These are phyloP conservation scores for Lamellibrachia columna DNA, from an alignment of 2,888 invertebrate species.

Conservation along the genomic window DNA sequence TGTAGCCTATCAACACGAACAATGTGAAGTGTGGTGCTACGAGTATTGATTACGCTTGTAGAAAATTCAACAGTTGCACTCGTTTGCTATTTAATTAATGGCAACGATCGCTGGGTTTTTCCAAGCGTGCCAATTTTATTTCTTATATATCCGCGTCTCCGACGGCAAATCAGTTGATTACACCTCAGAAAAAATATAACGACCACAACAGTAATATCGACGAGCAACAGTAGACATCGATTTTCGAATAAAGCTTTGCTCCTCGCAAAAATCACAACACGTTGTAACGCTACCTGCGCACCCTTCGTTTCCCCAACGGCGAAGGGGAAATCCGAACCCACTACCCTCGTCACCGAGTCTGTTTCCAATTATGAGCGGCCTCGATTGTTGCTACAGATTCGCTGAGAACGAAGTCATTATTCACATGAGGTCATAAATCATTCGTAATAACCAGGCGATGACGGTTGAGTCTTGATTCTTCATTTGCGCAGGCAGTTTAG, in stretches of 20 bases:
- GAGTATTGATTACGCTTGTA: neutral
- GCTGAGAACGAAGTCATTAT: neutral
- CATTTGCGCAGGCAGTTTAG: constrained; percentile 2
- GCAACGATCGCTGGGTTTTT: neutral
- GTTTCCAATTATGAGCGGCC: constrained; percentile 10
- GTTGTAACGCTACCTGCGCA: neutral
- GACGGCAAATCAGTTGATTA: neutral
- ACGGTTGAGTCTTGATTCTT: neutral
- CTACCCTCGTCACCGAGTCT: neutral
- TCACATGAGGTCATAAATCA: neutral
- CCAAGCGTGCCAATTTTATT: neutral
- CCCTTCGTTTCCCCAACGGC: neutral
- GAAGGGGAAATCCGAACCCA: neutral
- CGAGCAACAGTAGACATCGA: neutral
- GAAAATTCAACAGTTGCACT: neutral
- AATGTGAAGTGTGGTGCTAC: neutral
- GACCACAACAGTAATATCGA: neutral
- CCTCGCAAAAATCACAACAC: neutral
- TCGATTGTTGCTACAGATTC: neutral
- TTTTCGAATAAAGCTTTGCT: neutral
- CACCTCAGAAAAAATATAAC: neutral
- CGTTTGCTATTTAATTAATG: neutral
- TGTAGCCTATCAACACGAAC: neutral
- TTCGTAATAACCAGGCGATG: neutral
- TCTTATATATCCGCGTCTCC: neutral